These are phyloP conservation scores for Leptopilina boulardi DNA, from an alignment of 1,140 invertebrate species.

Conservation along the genomic window DNA sequence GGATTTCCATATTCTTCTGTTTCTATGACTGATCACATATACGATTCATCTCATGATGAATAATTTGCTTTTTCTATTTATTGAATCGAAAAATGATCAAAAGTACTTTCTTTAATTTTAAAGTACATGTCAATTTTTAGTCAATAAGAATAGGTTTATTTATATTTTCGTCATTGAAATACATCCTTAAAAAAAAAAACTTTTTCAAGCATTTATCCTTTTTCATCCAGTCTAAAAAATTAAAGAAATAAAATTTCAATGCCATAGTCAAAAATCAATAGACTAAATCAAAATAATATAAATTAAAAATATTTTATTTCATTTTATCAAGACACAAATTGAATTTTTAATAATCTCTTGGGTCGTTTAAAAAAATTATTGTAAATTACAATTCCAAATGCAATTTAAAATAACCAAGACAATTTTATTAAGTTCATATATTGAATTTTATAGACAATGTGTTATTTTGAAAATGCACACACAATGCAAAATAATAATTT, in stretches of 20 bases:
- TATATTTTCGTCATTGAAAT: not conserved
- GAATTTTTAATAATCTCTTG: not conserved
- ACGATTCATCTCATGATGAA: no score
- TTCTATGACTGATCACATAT: no score
- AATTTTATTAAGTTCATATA: slow-evolving; percentile 10
- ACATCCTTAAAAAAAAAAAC: no score
- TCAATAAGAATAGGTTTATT: no score
- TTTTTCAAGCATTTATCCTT: no score
- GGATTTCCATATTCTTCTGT: no score
- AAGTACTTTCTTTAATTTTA: not conserved
- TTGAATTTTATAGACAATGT: not conserved
- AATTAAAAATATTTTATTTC: not conserved
- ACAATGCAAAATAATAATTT: not conserved
- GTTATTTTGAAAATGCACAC: slow-evolving; percentile 7
- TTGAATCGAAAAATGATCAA: no score
- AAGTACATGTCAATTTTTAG: not conserved
- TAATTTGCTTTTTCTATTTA: no score
- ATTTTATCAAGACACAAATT: not conserved
- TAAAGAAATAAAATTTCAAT: no score
- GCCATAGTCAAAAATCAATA: no score
- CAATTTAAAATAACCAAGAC: slow-evolving; percentile 14
- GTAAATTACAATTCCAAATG: not conserved
- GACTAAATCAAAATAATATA: no score
- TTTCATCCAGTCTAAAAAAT: no score
- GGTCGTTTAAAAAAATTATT: not conserved